Evolutionary conservation across 2,113 vertebrate genomes (phyloP).

Genomic region (Poeciliopsis prolifica): DNA sequence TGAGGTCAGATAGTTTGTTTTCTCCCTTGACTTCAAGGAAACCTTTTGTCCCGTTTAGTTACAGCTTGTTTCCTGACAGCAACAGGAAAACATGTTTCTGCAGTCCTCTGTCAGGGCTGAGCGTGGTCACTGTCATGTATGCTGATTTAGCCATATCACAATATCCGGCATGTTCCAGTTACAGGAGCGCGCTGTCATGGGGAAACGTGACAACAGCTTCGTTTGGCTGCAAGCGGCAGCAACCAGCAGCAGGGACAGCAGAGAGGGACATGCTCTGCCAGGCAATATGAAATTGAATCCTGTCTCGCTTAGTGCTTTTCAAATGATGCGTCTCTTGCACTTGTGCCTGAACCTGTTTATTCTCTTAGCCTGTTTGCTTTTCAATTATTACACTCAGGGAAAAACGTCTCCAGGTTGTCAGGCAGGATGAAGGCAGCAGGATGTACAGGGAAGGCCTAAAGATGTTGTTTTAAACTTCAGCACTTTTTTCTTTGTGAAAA

Average conservation of each 20-base stretch:
- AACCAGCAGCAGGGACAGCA: conserved; percentile 59
- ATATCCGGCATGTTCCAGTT: conserved; percentile 32
- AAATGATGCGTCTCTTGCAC: conserved; percentile 63
- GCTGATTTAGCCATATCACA: conserved; percentile 40
- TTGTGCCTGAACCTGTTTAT: conserved; percentile 60
- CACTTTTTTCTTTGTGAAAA: background rate
- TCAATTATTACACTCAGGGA: conserved; percentile 43
- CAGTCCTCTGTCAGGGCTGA: conserved; percentile 31
- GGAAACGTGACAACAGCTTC: conserved; percentile 34
- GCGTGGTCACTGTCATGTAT: conserved; percentile 31
- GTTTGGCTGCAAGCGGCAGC: conserved; percentile 36
- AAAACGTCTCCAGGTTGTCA: conserved; percentile 32
- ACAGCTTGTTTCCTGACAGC: background rate
- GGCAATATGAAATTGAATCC: conserved; percentile 68
- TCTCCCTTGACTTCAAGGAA: background rate
- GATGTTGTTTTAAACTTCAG: background rate
- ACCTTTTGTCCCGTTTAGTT: background rate
- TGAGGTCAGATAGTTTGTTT: background rate
- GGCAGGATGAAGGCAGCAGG: background rate
- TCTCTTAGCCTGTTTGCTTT: conserved; percentile 28
- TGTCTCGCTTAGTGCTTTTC: conserved; percentile 61
- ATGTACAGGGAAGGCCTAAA: background rate
- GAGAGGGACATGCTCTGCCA: conserved; percentile 55
- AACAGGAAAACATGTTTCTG: background rate
- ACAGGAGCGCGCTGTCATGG: conserved; percentile 21